Percentiles rank a stretch among this genome's conserved stretches.
Evolutionary conservation across 2,797 vertebrate genomes (phyloP).

Genomic region (Distichodus sexfasciatus): DNA sequence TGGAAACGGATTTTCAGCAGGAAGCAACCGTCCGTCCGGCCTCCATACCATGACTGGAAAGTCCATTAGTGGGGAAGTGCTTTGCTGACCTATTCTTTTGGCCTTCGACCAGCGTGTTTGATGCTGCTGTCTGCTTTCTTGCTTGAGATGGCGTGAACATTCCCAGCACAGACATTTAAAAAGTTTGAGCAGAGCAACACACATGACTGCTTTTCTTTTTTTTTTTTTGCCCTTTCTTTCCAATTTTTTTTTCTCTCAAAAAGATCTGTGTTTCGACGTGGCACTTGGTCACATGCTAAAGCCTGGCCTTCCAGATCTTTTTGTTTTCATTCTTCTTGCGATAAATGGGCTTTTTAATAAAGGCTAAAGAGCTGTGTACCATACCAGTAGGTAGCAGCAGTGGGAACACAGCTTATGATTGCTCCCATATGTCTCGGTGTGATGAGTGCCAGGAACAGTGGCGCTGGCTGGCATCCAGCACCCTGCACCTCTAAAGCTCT

Average conservation of each 20-base stretch:
- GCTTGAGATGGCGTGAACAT: slow-evolving; percentile 28
- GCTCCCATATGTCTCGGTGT: slow-evolving; percentile 28
- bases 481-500: slow-evolving; percentile 20
- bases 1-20: slow-evolving; percentile 13
- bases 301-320: not conserved
- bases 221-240: slow-evolving; percentile 6
- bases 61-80: slow-evolving; percentile 13
- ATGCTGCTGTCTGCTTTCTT: slow-evolving; percentile 5
- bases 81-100: slow-evolving; percentile 25
- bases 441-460: slow-evolving; percentile 32
- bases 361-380: slow-evolving; percentile 12
- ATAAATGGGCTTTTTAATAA: slow-evolving; percentile 23
- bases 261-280: slow-evolving; percentile 25
- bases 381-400: slow-evolving; percentile 20
- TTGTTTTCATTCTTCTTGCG: not conserved
- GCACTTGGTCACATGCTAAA: slow-evolving; percentile 13
- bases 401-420: slow-evolving; percentile 25
- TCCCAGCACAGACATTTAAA: slow-evolving; percentile 41
- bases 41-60: slow-evolving; percentile 22
- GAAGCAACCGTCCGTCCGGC: not conserved
- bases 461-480: slow-evolving; percentile 23
- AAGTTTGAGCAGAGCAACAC: not conserved
- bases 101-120: slow-evolving; percentile 27
- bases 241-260: too few species aligned
- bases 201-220: not conserved